Base-by-base conservation (phyloP, 1,140 invertebrate species). In the Polyergus mexicanus region DNA sequence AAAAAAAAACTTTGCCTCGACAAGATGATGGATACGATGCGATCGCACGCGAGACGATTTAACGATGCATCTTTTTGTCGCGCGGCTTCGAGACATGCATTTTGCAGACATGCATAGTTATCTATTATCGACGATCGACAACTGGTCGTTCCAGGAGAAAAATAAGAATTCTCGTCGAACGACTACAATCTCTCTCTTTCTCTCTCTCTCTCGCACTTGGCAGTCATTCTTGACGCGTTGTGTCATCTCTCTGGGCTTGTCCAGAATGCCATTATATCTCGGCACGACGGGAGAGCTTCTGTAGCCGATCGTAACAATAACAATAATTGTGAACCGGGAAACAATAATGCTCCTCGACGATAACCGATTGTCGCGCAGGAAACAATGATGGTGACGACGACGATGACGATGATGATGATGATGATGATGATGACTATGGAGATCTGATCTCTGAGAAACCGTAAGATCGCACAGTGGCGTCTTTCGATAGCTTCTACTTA, bases 161-260 rank as follows among this genome's bases (percentile, higher is more conserved):
- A 83, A 83, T 38, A 83, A 74, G 19, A 47, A 35, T 44, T 38
- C 78, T 3, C 19, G 66, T 51, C 47, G 47, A 51, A 47, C 32
- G 19, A 60, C 56, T 54, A 1, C n/a, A 3, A 4, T 13, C 19
- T 13, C 13, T 3, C 4, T 6, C 44, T 56, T 68, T 60, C 51
- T 72, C n/a, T 22, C n/a, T 22, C 13, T 47, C 28, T 80, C 44
- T 68, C n/a, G 62, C 85, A 75, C 85, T 85, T 80, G 85, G 51
- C 71, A 80, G 38, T 58, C 88, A 90, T 89, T 89, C 75, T 80
- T 87, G 58, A 69, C 74, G 77, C 81, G 76, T 90, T 90, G 89
- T 90, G 89, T 90, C 89, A 90, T 90, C 89, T 74, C 60, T 89
- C 54, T 90, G 88, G 88, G 88, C 88, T 90, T 88, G 88, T 90